These are phyloP conservation scores for Protobothrops mucrosquamatus DNA, from an alignment of 2,113 vertebrate genomes.

Conservation along the genomic window DNA sequence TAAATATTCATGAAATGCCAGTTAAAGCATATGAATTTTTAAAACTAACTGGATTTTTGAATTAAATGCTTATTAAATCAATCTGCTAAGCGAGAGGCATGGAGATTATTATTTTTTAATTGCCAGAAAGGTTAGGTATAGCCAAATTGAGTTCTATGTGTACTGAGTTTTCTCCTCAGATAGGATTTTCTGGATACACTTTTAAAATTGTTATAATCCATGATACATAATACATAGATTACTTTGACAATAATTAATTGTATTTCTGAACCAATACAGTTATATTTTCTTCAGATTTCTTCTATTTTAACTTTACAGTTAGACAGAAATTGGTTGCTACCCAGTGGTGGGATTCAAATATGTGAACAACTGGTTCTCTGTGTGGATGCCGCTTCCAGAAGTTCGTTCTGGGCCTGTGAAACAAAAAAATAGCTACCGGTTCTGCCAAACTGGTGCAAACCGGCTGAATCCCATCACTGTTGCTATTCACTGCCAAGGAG, in stretches of 20 bases:
- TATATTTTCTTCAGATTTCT: not conserved
- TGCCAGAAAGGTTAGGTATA: not conserved
- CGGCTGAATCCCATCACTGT: not conserved
- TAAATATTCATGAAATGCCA: constrained; percentile 15
- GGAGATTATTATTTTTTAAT: not conserved
- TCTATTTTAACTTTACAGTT: not conserved
- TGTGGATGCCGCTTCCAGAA: no score
- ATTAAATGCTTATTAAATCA: constrained; percentile 16
- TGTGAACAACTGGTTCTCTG: no score
- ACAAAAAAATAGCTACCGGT: no score
- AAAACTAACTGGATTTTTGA: not conserved
- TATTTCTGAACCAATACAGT: not conserved
- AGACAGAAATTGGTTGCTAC: not conserved
- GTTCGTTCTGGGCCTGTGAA: no score
- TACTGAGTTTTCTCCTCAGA: not conserved
- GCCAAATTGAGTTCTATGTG: not conserved
- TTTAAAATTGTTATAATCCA: not conserved
- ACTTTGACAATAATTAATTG: not conserved
- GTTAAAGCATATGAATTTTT: constrained; percentile 1
- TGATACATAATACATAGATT: not conserved
- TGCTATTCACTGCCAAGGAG: not conserved
- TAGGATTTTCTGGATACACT: not conserved
- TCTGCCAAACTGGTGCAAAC: no score
- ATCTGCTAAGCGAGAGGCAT: not conserved
- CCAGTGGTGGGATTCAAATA: not conserved